phyloP scores from a whole-genome alignment of 2,888 invertebrate species.

The Phasia obesa region DNA sequence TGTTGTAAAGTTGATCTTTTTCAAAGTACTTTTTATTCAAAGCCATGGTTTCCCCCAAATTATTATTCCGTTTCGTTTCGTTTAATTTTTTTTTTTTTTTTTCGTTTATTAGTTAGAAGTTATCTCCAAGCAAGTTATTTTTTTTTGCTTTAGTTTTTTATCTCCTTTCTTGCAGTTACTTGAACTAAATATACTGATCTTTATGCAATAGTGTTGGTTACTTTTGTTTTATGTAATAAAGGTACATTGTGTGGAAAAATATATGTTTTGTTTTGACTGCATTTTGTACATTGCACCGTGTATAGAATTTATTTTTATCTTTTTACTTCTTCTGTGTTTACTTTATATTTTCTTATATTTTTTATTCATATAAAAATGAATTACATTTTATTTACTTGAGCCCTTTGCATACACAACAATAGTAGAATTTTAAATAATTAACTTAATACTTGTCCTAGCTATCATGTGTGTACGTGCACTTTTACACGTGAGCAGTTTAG shows the following conservation, averaged over 20 bases:
- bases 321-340: conserved; percentile 19
- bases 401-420: conserved; percentile 33
- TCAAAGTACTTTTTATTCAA: background rate
- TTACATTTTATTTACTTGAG: conserved; percentile 19
- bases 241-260: conserved; percentile 46
- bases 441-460: conserved; percentile 22
- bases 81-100: background rate
- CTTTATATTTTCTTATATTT: background rate
- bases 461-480: background rate
- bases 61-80: background rate
- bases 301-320: background rate
- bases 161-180: background rate
- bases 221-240: conserved; percentile 6
- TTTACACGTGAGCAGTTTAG: background rate
- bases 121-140: no score
- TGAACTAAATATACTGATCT: background rate
- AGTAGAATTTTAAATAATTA: conserved; percentile 45
- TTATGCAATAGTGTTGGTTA: background rate
- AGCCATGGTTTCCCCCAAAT: background rate
- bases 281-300: background rate
- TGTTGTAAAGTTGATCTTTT: no score
- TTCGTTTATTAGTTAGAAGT: background rate
- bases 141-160: background rate
- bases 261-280: conserved; percentile 24
- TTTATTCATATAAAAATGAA: conserved; percentile 4